phyloP scores from a whole-genome alignment of 2,113 vertebrate genomes.

The Pelusios castaneus region DNA sequence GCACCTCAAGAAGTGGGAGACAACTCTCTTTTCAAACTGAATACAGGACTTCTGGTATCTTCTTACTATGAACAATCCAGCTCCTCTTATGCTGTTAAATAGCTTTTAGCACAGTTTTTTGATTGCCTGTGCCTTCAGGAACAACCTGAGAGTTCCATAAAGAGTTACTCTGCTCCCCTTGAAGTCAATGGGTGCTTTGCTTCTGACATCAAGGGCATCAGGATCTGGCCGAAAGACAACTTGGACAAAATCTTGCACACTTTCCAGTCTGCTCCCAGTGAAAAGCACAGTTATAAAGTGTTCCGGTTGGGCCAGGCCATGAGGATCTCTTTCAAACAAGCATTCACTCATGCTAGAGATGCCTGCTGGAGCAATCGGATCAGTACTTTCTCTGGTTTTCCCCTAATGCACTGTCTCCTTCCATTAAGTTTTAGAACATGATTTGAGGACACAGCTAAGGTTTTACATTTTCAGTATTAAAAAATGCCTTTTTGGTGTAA shows the following conservation, averaged over 20 bases:
- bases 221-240: not conserved
- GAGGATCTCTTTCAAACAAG: not conserved
- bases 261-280: not conserved
- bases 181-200: no score
- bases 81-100: not conserved
- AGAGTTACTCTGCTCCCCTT: no score
- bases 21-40: not conserved
- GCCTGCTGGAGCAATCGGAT: not conserved
- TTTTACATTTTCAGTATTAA: not conserved
- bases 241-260: not conserved
- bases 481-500: not conserved
- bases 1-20: not conserved
- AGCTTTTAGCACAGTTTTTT: not conserved
- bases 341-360: not conserved
- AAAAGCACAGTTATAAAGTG: not conserved
- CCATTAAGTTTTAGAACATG: not conserved
- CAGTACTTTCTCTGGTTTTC: not conserved
- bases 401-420: not conserved
- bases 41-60: not conserved
- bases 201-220: not conserved
- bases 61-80: not conserved
- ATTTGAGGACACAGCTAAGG: not conserved
- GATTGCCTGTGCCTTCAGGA: not conserved
- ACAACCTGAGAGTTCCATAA: no score
- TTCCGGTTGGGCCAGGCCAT: not conserved